These are phyloP conservation scores for Phoeniculus purpureus DNA, from an alignment of 2,797 vertebrate genomes.

Conservation along the genomic window DNA sequence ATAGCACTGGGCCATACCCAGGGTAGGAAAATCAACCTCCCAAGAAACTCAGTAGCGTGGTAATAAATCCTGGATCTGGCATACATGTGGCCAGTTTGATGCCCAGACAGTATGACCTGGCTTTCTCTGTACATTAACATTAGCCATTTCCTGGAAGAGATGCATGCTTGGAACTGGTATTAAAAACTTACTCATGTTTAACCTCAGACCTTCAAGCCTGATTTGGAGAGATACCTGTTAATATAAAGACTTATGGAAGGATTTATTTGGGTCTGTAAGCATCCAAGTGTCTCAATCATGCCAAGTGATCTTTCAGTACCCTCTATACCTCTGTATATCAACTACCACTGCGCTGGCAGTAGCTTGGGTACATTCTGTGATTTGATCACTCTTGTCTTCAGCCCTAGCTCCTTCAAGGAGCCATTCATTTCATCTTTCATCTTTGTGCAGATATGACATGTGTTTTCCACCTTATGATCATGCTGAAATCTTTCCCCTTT, in stretches of 20 bases:
- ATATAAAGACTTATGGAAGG: background rate
- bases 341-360: background rate
- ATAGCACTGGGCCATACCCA: background rate
- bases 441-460: background rate
- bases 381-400: background rate
- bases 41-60: background rate
- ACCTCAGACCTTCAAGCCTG: background rate
- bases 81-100: background rate
- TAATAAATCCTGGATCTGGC: background rate
- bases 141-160: background rate
- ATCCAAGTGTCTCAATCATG: background rate
- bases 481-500: background rate
- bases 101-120: background rate
- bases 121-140: background rate
- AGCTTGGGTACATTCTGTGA: background rate
- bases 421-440: background rate
- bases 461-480: background rate
- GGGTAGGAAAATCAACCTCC: background rate
- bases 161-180: background rate
- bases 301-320: background rate
- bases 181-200: background rate
- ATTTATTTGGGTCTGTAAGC: background rate
- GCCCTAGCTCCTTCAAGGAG: background rate
- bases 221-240: background rate
- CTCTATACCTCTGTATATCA: background rate